Evolutionary conservation across 1,140 invertebrate genomes (phyloP).

Genomic region (Bombus picipes): DNA sequence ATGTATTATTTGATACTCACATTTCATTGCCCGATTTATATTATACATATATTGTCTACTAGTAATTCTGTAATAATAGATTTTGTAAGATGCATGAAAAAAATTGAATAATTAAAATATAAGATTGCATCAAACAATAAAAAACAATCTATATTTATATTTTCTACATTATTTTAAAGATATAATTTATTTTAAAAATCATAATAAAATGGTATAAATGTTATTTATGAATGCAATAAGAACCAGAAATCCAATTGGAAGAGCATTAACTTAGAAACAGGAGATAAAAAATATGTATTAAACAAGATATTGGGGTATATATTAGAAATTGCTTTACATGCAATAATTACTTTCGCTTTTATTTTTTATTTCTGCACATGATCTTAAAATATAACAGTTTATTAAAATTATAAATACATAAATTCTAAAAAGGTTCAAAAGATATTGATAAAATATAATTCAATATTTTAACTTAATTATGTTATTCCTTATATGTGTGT

Average conservation of each 20-base stretch:
- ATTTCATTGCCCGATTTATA: conserved; percentile 28
- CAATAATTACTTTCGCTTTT: conserved; percentile 22
- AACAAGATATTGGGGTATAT: not conserved
- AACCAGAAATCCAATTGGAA: not conserved
- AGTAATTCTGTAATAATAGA: conserved; percentile 8
- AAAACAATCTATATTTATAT: not conserved
- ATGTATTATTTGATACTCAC: conserved; percentile 45
- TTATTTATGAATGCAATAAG: not conserved
- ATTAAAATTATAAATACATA: conserved; percentile 3
- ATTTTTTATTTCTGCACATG: conserved; percentile 13
- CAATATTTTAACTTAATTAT: not conserved
- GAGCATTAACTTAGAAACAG: not conserved
- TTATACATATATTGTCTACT: conserved; percentile 31
- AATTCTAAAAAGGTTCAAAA: not conserved
- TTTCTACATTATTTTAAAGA: not conserved
- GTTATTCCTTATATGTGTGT: not conserved
- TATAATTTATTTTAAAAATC: not conserved
- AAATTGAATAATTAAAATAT: conserved; percentile 15
- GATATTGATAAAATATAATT: not conserved
- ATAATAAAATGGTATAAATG: not conserved
- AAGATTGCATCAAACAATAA: not conserved
- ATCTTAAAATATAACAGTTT: not conserved
- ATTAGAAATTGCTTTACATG: not conserved
- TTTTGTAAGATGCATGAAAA: conserved; percentile 34
- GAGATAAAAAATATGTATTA: not conserved